phyloP scores from a whole-genome alignment of 2,888 invertebrate genomes.

The Miltochrista miniata region DNA sequence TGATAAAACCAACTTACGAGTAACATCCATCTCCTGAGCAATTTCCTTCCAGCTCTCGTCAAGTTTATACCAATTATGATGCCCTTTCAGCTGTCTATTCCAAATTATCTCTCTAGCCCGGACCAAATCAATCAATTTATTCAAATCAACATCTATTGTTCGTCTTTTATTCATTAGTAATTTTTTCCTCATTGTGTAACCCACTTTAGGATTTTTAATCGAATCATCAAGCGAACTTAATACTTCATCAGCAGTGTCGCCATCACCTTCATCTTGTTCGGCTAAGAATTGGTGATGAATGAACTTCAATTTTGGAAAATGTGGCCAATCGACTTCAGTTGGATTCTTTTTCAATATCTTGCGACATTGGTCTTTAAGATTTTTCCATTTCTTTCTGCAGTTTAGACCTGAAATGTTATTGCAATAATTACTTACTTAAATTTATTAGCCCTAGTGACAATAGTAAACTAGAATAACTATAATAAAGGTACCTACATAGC shows the following conservation, averaged over 20 bases:
- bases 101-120: constrained; percentile 69
- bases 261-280: constrained; percentile 72
- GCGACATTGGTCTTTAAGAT: constrained; percentile 76
- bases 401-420: constrained; percentile 62
- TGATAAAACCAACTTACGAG: constrained; percentile 63
- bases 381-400: constrained; percentile 79
- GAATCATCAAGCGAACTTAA: constrained; percentile 68
- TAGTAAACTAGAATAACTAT: too few species aligned
- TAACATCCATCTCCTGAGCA: constrained; percentile 69
- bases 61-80: constrained; percentile 77
- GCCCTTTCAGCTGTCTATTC: constrained; percentile 75
- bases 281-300: constrained; percentile 73
- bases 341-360: constrained; percentile 77
- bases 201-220: constrained; percentile 72
- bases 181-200: constrained; percentile 76
- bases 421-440: not conserved
- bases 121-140: constrained; percentile 71
- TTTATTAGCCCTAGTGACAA: too few species aligned
- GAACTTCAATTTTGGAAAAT: constrained; percentile 70
- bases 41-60: constrained; percentile 79
- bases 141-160: constrained; percentile 73
- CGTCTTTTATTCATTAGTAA: constrained; percentile 71
- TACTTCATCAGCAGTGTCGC: constrained; percentile 68
- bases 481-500: too few species aligned
- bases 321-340: constrained; percentile 72